Evolutionary conservation across 2,888 invertebrate genomes (phyloP).

Genomic region (Fragum fragum): DNA sequence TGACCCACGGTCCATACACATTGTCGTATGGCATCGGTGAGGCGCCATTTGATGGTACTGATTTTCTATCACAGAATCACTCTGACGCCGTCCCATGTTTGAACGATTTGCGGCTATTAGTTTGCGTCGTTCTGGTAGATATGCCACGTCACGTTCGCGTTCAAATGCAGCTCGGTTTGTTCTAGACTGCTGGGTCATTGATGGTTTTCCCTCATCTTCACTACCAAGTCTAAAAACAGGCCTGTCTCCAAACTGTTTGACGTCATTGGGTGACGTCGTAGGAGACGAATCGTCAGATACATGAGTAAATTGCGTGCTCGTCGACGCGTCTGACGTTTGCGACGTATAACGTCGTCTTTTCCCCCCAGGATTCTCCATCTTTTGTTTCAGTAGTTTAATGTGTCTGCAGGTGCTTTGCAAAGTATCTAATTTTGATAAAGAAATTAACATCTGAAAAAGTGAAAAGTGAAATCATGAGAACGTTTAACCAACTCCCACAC

Average conservation of each 20-base stretch:
- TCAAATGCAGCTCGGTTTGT: background rate
- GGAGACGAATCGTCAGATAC: constrained; percentile 3
- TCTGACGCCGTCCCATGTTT: background rate
- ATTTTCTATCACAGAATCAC: constrained; percentile 1
- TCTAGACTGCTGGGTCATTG: background rate
- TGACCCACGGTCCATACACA: background rate
- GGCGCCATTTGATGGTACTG: no score
- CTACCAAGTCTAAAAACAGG: constrained; percentile 19
- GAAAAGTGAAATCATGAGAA: no score
- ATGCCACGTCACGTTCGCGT: background rate
- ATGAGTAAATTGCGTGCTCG: background rate
- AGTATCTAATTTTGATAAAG: background rate
- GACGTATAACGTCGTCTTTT: constrained; percentile 11
- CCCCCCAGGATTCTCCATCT: background rate
- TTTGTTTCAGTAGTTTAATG: constrained; percentile 16
- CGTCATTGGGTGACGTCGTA: background rate
- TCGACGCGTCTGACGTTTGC: background rate
- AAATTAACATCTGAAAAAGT: background rate
- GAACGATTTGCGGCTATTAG: background rate
- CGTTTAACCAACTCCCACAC: no score
- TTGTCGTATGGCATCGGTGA: background rate
- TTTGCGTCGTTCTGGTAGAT: background rate
- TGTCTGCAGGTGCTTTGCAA: background rate
- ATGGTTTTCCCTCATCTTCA: background rate
- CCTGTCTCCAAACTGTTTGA: background rate